Evolutionary conservation across 2,113 vertebrate genomes (phyloP).

Genomic region (Melanocharis versteri): DNA sequence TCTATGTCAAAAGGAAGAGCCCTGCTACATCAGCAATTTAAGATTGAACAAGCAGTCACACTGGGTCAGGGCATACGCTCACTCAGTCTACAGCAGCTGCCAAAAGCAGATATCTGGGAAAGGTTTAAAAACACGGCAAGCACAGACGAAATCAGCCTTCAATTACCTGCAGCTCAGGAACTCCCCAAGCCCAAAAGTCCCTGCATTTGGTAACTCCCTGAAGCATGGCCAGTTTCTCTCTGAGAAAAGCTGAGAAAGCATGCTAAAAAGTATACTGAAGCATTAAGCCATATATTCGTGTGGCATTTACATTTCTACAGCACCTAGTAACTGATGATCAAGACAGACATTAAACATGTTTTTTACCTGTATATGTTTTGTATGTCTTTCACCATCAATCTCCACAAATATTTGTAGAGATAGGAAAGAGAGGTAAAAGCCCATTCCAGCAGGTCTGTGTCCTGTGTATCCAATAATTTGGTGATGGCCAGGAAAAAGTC

Average conservation of each 20-base stretch:
- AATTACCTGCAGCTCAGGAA: not conserved
- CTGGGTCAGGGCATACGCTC: not conserved
- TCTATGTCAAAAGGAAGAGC: not conserved
- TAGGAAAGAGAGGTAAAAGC: slow-evolving; percentile 92
- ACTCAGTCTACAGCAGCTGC: not conserved
- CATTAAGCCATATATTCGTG: not conserved
- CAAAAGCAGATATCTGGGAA: not conserved
- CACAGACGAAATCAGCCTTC: not conserved
- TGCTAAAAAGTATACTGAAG: not conserved
- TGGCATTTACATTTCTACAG: not conserved
- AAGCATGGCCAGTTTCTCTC: not conserved
- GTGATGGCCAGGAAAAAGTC: slow-evolving; percentile 90
- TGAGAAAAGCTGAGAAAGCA: not conserved
- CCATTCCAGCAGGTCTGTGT: slow-evolving; percentile 93
- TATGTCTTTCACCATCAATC: slow-evolving; percentile 95
- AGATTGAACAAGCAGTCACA: not conserved
- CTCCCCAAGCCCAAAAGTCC: not conserved
- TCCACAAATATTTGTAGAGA: slow-evolving; percentile 97
- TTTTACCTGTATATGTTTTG: slow-evolving; percentile 87
- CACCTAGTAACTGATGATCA: not conserved
- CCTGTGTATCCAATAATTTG: slow-evolving; percentile 87
- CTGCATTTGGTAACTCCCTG: not conserved
- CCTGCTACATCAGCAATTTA: not conserved
- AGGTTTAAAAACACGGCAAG: not conserved
- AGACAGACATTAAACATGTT: not conserved